phyloP scores from a whole-genome alignment of 2,797 vertebrate genomes.

The Arctocebus calabarensis region DNA sequence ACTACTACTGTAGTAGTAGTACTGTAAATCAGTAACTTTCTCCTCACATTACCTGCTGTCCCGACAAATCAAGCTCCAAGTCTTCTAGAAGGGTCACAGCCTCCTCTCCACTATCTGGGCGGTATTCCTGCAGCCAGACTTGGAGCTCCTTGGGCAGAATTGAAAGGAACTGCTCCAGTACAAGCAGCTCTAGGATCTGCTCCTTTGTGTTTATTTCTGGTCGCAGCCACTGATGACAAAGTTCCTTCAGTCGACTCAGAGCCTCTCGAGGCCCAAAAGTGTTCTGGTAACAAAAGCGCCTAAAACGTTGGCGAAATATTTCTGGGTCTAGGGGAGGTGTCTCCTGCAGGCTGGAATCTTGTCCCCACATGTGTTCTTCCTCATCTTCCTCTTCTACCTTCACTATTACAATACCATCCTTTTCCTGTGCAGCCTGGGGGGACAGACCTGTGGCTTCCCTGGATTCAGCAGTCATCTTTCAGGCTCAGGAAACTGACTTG shows the following conservation, averaged over 20 bases:
- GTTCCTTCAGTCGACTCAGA: slow-evolving; percentile 79
- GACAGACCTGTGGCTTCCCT: slow-evolving; percentile 79
- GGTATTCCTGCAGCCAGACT: slow-evolving; percentile 82
- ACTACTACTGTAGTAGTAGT: too few relatives aligned
- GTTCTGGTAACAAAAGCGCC: slow-evolving; percentile 82
- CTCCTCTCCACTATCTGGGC: slow-evolving; percentile 81
- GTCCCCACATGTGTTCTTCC: slow-evolving; percentile 82
- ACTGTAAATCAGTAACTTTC: neutral
- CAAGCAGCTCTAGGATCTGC: slow-evolving; percentile 83
- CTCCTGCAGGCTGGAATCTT: slow-evolving; percentile 76
- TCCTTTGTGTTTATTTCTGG: slow-evolving; percentile 82
- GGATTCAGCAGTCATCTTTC: slow-evolving; percentile 82
- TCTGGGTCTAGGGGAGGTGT: slow-evolving; percentile 78
- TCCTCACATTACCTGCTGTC: slow-evolving; percentile 77
- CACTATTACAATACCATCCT: slow-evolving; percentile 81
- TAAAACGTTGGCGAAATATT: slow-evolving; percentile 82
- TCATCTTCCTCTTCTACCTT: slow-evolving; percentile 84
- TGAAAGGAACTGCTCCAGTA: slow-evolving; percentile 83
- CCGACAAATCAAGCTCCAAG: slow-evolving; percentile 81
- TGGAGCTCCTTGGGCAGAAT: slow-evolving; percentile 82
- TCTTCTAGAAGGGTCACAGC: slow-evolving; percentile 81
- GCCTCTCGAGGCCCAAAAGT: slow-evolving; percentile 82
- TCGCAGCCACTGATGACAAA: slow-evolving; percentile 82
- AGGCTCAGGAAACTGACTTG: slow-evolving; percentile 27
- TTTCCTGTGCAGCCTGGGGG: slow-evolving; percentile 78